Conservation (phyloP, 2,797 vertebrate species). For the Peromyscus melanophrys region DNA sequence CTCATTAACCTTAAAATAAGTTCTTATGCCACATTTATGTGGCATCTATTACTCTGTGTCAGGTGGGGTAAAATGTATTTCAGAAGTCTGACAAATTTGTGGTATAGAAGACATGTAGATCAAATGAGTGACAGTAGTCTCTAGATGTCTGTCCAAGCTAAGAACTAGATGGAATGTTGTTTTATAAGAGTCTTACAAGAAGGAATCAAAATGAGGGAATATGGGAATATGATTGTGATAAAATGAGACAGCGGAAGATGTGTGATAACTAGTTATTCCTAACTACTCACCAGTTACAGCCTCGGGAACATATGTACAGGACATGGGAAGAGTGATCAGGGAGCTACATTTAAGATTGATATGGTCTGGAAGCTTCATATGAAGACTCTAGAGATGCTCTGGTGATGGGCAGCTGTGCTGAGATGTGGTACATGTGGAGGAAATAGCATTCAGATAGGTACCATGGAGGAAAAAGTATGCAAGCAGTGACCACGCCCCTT, state of each 20-base stretch:
- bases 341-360: background rate
- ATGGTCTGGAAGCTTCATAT: background rate
- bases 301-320: background rate
- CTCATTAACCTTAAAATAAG: background rate
- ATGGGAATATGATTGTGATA: background rate
- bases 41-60: background rate
- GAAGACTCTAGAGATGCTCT: background rate
- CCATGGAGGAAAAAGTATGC: background rate
- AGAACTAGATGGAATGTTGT: background rate
- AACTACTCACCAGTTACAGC: background rate
- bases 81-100: background rate
- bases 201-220: background rate
- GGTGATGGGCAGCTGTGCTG: background rate
- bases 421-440: background rate
- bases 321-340: background rate
- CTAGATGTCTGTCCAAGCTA: background rate
- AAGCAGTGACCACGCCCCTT: conserved; percentile 23
- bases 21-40: background rate
- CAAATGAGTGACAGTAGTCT: background rate
- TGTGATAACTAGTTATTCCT: background rate
- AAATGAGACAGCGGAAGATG: background rate
- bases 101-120: conserved; percentile 32
- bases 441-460: conserved; percentile 23
- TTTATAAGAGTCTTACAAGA: background rate
- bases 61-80: conserved; percentile 37